These are phyloP conservation scores for Scolopax bukidnonensis DNA, from an alignment of 2,797 vertebrate species.

Conservation along the genomic window DNA sequence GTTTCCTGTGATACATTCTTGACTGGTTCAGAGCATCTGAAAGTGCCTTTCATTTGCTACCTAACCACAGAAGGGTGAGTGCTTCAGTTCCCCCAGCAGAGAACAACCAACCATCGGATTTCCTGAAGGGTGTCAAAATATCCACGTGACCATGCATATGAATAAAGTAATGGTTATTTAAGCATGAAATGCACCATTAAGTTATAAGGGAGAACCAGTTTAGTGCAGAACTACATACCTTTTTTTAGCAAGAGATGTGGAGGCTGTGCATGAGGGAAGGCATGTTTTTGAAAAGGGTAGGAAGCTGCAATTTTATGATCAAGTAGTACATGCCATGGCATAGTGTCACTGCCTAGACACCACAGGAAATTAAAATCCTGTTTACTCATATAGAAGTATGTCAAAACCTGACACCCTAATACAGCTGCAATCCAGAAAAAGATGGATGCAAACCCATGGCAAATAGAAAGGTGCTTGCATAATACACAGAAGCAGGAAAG, in stretches of 20 bases:
- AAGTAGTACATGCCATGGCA: background rate
- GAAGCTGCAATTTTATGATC: background rate
- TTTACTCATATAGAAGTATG: background rate
- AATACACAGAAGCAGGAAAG: background rate
- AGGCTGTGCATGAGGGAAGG: background rate
- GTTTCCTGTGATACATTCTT: background rate
- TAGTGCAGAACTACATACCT: background rate
- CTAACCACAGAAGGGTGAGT: background rate
- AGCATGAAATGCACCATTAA: background rate
- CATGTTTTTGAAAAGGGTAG: background rate
- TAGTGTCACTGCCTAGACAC: background rate
- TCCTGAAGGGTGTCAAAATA: background rate
- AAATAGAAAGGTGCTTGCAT: background rate
- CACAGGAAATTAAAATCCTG: background rate
- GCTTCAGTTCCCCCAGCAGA: background rate
- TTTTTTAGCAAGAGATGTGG: background rate
- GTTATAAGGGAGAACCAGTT: background rate
- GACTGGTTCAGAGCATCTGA: background rate
- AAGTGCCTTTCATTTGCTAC: background rate
- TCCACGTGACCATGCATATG: background rate
- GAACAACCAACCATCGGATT: background rate
- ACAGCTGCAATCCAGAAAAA: background rate
- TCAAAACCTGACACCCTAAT: conserved; percentile 1
- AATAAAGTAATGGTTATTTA: background rate
- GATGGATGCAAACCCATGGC: background rate